phyloP scores from a whole-genome alignment of 2,113 vertebrate genomes.

The Dasyprocta punctata region DNA sequence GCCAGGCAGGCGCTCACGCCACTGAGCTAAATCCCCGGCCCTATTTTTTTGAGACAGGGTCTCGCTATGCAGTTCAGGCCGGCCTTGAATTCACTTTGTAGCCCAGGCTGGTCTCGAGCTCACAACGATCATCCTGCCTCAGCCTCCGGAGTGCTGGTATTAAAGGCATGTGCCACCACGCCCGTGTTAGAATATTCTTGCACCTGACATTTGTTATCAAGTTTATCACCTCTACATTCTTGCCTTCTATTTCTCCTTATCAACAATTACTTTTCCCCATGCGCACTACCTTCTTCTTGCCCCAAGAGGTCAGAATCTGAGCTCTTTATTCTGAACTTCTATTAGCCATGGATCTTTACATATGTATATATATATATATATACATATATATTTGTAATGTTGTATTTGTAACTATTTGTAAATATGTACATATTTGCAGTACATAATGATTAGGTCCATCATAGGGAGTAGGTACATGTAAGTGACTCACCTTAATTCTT shows the following conservation, averaged over 20 bases:
- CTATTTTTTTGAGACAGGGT: no score
- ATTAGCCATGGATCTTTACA: neutral
- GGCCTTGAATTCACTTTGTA: no score
- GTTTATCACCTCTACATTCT: neutral
- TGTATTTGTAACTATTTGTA: no score
- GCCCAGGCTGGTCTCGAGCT: no score
- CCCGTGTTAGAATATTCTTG: neutral
- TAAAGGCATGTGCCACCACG: no score
- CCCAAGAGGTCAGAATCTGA: neutral
- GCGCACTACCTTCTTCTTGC: neutral
- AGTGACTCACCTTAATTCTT: neutral
- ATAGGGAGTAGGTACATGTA: neutral
- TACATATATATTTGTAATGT: no score
- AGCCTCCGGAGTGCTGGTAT: no score
- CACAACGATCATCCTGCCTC: no score
- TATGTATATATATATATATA: no score
- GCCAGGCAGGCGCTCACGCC: no score
- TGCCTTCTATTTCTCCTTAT: neutral
- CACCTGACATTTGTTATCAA: neutral
- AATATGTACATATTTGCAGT: neutral
- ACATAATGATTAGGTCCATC: neutral
- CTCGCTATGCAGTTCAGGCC: no score
- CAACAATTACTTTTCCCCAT: neutral
- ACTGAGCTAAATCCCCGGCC: no score
- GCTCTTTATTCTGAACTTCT: neutral